Evolutionary conservation across 2,797 vertebrate species (phyloP).

Genomic region (Onychomys torridus): DNA sequence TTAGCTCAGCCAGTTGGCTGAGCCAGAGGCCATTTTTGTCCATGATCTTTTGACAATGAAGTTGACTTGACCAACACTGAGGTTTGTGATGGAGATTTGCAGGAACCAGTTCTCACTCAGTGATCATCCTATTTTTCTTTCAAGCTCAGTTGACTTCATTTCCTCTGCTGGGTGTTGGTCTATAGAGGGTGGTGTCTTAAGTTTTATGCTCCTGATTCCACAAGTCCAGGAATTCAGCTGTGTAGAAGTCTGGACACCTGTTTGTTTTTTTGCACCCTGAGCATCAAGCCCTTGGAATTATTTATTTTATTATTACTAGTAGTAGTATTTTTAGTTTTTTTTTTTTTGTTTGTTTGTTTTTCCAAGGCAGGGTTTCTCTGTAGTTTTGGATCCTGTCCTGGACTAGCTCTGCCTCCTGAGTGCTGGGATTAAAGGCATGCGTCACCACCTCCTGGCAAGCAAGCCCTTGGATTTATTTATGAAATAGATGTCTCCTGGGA

Average conservation of each 20-base stretch:
- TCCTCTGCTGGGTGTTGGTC: neutral
- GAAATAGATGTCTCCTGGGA: neutral
- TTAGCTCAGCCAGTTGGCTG: neutral
- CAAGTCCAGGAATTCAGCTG: conserved; percentile 8
- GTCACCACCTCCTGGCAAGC: neutral
- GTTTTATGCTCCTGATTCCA: neutral
- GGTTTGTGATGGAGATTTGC: neutral
- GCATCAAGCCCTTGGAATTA: neutral
- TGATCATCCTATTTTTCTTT: neutral
- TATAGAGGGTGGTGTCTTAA: neutral
- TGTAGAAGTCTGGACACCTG: neutral
- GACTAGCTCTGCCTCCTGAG: neutral
- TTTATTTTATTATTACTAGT: neutral
- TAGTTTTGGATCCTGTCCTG: neutral
- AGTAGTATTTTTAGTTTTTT: neutral
- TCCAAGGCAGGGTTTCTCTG: neutral
- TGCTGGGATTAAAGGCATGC: neutral
- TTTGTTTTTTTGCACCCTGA: neutral
- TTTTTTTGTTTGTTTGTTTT: too few species aligned
- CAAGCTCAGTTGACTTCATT: neutral
- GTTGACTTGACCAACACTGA: neutral
- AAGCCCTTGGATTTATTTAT: neutral
- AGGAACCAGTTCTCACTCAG: neutral
- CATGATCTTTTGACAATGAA: neutral
- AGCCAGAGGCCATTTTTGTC: conserved; percentile 21